Conservation (phyloP, 2,113 vertebrate genomes). For the Enhydra lutris region DNA sequence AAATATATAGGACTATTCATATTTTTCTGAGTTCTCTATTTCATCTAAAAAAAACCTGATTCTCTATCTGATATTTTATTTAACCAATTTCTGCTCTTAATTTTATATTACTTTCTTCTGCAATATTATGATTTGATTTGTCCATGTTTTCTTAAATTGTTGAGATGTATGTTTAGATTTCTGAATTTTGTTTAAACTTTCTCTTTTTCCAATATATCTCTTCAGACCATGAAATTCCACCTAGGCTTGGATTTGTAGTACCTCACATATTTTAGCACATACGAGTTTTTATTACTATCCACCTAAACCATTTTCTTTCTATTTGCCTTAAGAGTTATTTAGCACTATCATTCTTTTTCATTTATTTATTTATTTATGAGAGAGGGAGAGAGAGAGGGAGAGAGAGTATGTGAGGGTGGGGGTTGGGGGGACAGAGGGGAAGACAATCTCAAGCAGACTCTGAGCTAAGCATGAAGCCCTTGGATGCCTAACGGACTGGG, state of each 20-base stretch:
- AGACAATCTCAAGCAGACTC: not conserved
- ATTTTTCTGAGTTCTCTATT: not conserved
- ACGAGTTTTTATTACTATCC: not conserved
- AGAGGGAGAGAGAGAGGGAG: too few relatives aligned
- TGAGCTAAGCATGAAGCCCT: not conserved
- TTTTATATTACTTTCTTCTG: not conserved
- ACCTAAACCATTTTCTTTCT: not conserved
- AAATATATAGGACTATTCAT: not conserved
- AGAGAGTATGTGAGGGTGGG: not conserved
- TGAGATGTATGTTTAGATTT: not conserved
- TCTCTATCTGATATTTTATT: not conserved
- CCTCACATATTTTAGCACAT: not conserved
- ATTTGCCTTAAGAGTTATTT: not conserved
- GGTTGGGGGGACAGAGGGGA: not conserved
- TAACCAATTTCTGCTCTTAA: not conserved
- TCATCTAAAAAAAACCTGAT: not conserved
- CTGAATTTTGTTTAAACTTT: not conserved
- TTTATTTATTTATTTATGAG: not conserved
- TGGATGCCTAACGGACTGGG: not conserved
- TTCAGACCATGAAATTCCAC: not conserved
- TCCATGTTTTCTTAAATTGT: not conserved
- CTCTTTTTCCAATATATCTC: not conserved
- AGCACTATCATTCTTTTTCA: not conserved
- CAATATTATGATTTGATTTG: not conserved
- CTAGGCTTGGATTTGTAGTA: not conserved